A percentile compares a stretch with the other conserved stretches of the same genome.
Evolutionary conservation across 2,113 vertebrate species (phyloP).

Genomic region (Hippocampus abdominalis): DNA sequence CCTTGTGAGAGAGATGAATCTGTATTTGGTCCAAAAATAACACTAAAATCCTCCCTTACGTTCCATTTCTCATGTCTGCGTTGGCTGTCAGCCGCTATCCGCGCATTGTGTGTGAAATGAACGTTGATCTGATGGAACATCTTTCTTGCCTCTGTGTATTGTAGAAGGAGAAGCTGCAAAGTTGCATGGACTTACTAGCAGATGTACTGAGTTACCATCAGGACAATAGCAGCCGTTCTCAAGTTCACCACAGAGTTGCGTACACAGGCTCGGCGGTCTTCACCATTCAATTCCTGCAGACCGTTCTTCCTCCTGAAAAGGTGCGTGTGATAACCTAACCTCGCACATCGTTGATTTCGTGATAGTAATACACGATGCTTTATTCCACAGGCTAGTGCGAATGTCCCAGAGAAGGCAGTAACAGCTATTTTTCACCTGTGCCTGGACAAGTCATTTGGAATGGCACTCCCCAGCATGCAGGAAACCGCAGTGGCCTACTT

Average conservation of each 20-base stretch:
- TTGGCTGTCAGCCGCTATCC: constrained; percentile 40
- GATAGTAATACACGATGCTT: neutral
- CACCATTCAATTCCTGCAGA: constrained; percentile 82
- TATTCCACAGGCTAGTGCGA: constrained; percentile 72
- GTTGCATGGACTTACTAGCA: constrained; percentile 78
- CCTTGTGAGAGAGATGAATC: constrained; percentile 57
- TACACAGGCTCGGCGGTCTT: constrained; percentile 81
- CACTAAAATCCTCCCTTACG: constrained; percentile 67
- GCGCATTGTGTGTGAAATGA: constrained; percentile 17
- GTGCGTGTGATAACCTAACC: constrained; percentile 60
- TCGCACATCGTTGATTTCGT: neutral
- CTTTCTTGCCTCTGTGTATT: constrained; percentile 42
- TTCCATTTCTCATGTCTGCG: constrained; percentile 60
- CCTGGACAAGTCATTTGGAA: constrained; percentile 82
- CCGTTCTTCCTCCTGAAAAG: constrained; percentile 89
- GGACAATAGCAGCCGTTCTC: constrained; percentile 68
- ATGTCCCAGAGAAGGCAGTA: constrained; percentile 79
- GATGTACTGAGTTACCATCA: constrained; percentile 81
- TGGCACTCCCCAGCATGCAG: constrained; percentile 80
- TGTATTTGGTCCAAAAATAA: constrained; percentile 69
- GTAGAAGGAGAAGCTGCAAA: constrained; percentile 82
- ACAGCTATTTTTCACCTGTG: constrained; percentile 82
- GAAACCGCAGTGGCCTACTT: constrained; percentile 85
- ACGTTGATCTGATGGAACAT: constrained; percentile 19
- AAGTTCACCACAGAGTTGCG: constrained; percentile 82